Percentiles rank a stretch among this genome's conserved stretches.
Conservation (phyloP, 2,113 vertebrate genomes). For the Recurvirostra avosetta region DNA sequence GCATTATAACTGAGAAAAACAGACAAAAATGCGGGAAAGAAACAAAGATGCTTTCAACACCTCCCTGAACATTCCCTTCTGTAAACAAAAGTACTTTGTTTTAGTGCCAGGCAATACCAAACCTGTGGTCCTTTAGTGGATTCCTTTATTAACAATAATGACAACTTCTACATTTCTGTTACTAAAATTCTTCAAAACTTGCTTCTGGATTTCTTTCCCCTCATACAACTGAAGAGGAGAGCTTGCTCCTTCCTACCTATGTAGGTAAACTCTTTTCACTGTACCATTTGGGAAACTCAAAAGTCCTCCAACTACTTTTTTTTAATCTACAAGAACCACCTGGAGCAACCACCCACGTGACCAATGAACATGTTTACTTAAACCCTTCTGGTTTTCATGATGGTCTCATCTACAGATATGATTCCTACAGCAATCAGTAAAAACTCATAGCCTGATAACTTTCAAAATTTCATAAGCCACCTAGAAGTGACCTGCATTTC, state of each 20-base stretch:
- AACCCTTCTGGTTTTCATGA: background rate
- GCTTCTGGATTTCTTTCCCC: background rate
- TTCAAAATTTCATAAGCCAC: background rate
- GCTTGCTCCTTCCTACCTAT: background rate
- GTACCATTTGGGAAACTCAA: background rate
- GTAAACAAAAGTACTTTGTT: background rate
- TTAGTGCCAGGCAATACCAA: background rate
- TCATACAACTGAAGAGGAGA: background rate
- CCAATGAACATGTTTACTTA: background rate
- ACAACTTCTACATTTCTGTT: background rate
- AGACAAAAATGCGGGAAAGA: background rate
- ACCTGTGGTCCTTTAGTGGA: background rate
- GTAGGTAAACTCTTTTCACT: background rate
- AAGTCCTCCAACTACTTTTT: background rate
- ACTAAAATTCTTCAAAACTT: background rate
- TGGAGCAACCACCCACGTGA: background rate
- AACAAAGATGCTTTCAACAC: background rate
- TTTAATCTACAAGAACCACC: background rate
- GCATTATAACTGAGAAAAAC: background rate
- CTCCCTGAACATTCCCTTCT: background rate
- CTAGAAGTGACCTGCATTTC: background rate
- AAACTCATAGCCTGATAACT: background rate
- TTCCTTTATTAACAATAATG: background rate
- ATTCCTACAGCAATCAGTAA: background rate
- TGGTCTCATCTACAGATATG: background rate